These are phyloP conservation scores for Strix uralensis DNA, from an alignment of 2,113 vertebrate species.

Conservation along the genomic window DNA sequence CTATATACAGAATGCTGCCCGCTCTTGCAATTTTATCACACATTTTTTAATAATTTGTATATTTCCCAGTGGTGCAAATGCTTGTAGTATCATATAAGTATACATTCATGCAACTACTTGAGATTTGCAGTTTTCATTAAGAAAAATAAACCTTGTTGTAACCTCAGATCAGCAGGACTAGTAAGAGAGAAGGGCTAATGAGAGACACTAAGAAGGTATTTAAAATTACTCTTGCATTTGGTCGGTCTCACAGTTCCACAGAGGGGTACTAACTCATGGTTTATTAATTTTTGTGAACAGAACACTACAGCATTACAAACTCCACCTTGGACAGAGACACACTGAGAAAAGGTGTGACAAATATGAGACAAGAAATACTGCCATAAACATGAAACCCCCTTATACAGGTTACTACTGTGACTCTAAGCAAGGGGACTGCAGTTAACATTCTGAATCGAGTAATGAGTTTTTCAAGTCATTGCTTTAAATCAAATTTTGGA, in stretches of 20 bases:
- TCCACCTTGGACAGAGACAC: background rate
- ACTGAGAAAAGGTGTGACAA: background rate
- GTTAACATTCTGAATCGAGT: background rate
- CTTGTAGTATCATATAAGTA: background rate
- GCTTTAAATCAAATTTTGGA: background rate
- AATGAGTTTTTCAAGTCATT: background rate
- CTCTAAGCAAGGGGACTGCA: background rate
- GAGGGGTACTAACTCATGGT: background rate
- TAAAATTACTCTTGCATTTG: background rate
- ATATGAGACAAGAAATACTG: background rate
- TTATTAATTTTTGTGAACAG: background rate
- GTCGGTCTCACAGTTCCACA: background rate
- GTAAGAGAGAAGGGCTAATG: background rate
- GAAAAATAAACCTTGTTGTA: background rate
- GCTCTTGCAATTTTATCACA: background rate
- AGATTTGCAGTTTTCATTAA: background rate
- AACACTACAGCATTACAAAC: background rate
- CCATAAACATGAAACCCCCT: accelerated
- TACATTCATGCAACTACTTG: background rate
- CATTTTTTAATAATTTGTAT: background rate
- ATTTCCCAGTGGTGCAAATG: background rate
- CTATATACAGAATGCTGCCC: background rate
- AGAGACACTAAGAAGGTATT: background rate
- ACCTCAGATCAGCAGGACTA: background rate
- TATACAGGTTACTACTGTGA: background rate